A percentile compares a stretch with the other conserved stretches of the same genome.
Evolutionary conservation across 2,113 vertebrate species (phyloP).

Genomic region (rabbit (Oryctolagus cuniculus)): DNA sequence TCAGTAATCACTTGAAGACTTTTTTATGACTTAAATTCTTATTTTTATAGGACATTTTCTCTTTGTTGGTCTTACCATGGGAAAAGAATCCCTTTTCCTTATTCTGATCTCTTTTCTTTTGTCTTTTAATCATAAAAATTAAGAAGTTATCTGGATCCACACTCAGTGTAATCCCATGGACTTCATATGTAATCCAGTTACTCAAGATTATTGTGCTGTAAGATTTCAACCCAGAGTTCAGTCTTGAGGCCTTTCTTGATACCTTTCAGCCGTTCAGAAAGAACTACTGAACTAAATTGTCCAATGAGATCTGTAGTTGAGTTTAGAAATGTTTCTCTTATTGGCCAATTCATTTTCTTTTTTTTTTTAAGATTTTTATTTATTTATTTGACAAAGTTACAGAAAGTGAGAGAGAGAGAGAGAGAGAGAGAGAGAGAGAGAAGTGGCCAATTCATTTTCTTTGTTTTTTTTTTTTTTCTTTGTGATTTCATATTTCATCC

Average conservation of each 20-base stretch:
- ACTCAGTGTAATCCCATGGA: background rate
- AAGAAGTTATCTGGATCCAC: background rate
- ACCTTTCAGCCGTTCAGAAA: background rate
- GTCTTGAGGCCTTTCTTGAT: background rate
- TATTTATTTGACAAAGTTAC: too few species aligned
- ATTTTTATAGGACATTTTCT: background rate
- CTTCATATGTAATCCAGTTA: background rate
- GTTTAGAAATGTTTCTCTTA: background rate
- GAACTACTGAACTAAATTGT: background rate
- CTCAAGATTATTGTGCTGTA: background rate
- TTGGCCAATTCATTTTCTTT: background rate
- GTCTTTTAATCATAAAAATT: slow-evolving; percentile 28
- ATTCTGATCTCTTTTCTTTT: background rate
- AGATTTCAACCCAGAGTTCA: background rate
- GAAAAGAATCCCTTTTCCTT: background rate
- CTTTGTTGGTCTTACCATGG: background rate
- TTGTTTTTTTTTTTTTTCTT: background rate
- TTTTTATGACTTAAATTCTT: background rate
- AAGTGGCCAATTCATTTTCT: background rate
- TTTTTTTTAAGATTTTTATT: background rate
- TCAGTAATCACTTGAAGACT: too few species aligned
- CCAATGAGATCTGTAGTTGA: background rate
- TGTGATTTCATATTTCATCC: background rate
- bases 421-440: too few species aligned
- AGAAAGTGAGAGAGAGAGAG: too few species aligned